A percentile compares a stretch with the other conserved stretches of the same genome.
These are phyloP conservation scores for Rhabdornis inornatus DNA, from an alignment of 2,113 vertebrate species.

Conservation along the genomic window DNA sequence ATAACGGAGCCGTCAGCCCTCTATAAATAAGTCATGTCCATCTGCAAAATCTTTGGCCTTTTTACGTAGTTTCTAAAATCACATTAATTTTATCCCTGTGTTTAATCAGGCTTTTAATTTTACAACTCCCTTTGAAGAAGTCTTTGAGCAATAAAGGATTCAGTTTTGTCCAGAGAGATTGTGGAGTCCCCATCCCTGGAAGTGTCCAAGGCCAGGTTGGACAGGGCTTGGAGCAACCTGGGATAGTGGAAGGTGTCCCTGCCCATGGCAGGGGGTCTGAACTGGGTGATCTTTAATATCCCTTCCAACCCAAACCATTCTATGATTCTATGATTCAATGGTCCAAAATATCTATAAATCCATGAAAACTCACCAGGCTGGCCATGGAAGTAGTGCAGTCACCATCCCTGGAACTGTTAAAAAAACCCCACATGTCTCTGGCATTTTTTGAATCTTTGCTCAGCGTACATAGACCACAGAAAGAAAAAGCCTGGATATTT, in stretches of 20 bases:
- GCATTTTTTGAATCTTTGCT: neutral
- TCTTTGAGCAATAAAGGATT: neutral
- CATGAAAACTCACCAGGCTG: neutral
- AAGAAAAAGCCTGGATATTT: neutral
- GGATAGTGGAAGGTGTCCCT: neutral
- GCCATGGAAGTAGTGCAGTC: neutral
- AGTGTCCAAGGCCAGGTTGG: neutral
- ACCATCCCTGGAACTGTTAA: too few relatives aligned
- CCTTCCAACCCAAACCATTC: neutral
- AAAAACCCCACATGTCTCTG: neutral
- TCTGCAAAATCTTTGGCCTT: neutral
- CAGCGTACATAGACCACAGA: neutral
- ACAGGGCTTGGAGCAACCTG: accelerated
- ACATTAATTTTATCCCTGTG: neutral
- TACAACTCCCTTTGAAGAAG: neutral
- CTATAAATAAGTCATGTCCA: neutral
- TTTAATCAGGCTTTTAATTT: neutral
- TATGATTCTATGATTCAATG: neutral
- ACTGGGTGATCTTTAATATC: neutral
- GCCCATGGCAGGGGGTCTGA: accelerated
- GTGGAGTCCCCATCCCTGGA: neutral
- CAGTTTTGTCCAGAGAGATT: neutral
- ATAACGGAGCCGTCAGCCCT: neutral
- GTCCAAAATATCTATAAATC: neutral
- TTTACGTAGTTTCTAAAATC: neutral